Percentiles rank a stretch among this genome's conserved stretches.
These are phyloP conservation scores for Lottia scabra DNA, from an alignment of 2,888 invertebrate genomes.

Conservation along the genomic window DNA sequence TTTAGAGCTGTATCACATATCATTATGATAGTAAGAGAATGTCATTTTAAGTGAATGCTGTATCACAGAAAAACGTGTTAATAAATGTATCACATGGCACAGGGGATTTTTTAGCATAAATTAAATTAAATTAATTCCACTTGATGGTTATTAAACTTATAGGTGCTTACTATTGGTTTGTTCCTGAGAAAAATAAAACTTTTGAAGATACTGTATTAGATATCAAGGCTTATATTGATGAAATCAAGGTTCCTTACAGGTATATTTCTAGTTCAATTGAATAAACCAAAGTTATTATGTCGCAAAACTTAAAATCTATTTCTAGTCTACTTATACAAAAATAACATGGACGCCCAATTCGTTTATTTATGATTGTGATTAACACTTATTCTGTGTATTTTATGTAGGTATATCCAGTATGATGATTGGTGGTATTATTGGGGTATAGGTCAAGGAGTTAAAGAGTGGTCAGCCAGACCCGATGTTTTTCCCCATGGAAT, in stretches of 20 bases:
- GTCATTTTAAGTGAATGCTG: too few species aligned
- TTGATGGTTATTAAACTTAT: too few species aligned
- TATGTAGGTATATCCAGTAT: constrained; percentile 44
- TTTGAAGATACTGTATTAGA: not conserved
- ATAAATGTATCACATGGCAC: too few species aligned
- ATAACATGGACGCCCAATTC: too few species aligned
- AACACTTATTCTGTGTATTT: too few species aligned
- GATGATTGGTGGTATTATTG: constrained; percentile 51
- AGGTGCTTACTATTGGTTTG: not conserved
- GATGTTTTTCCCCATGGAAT: constrained; percentile 43
- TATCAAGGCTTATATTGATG: not conserved
- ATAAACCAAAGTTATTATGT: not conserved
- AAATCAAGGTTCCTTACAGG: not conserved
- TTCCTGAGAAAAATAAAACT: not conserved
- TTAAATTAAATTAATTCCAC: too few species aligned
- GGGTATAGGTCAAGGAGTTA: constrained; percentile 35
- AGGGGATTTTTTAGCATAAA: too few species aligned
- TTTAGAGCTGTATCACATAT: too few species aligned
- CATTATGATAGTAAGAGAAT: too few species aligned
- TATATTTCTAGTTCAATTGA: not conserved
- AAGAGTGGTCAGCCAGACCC: constrained; percentile 34
- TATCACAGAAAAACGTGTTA: too few species aligned
- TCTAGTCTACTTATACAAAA: too few species aligned
- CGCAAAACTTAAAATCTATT: not conserved
- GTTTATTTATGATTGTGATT: too few species aligned